Evolutionary conservation across 2,113 vertebrate genomes (phyloP).

Genomic region (Heterotis niloticus): DNA sequence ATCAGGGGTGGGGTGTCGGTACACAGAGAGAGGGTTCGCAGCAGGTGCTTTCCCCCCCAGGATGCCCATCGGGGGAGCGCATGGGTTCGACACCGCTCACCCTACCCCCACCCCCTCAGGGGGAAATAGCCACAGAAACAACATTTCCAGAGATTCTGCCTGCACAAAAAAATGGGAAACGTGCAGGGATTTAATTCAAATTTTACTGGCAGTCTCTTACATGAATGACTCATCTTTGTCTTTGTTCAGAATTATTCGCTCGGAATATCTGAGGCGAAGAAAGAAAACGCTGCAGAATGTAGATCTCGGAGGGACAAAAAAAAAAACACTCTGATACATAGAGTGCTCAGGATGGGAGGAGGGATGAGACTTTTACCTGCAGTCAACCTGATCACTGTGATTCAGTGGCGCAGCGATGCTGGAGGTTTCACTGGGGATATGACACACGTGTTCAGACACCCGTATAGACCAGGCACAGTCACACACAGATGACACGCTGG

Average conservation of each 20-base stretch:
- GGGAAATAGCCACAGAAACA: not conserved
- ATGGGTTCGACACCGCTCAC: not conserved
- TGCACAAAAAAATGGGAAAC: no score
- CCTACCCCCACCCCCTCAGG: not conserved
- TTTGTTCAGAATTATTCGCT: conserved; percentile 26
- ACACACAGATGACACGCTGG: no score
- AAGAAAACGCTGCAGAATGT: conserved; percentile 8
- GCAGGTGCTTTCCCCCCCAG: conserved; percentile 17
- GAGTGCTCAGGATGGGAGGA: not conserved
- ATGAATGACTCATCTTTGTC: conserved; percentile 21
- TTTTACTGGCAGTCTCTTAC: not conserved
- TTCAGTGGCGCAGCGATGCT: conserved; percentile 28
- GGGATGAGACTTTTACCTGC: conserved; percentile 18
- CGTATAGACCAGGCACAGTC: not conserved
- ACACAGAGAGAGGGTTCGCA: not conserved
- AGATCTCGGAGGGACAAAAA: conserved; percentile 20
- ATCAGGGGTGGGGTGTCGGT: no score
- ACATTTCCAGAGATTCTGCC: not conserved
- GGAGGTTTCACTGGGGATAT: no score
- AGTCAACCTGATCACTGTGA: conserved; percentile 35
- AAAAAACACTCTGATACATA: not conserved
- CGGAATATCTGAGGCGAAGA: not conserved
- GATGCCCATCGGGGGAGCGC: not conserved
- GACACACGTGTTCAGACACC: conserved; percentile 24
- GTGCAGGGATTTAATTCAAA: not conserved